phyloP scores from a whole-genome alignment of 2,797 vertebrate genomes.

The Enteromius thamalakanensis region DNA sequence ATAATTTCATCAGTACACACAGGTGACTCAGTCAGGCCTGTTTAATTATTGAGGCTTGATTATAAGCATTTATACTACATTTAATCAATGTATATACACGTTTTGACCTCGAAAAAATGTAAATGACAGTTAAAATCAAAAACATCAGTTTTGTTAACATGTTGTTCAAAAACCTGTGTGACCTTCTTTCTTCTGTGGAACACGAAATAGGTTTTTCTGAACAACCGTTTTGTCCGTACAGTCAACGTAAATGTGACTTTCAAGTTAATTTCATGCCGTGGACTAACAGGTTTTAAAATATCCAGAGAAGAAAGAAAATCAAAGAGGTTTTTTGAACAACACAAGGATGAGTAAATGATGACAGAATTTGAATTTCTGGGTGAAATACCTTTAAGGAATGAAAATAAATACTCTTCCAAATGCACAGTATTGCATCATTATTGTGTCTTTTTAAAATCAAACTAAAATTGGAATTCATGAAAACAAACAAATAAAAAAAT shows the following conservation, averaged over 20 bases:
- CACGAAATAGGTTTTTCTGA: not conserved
- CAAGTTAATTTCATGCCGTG: not conserved
- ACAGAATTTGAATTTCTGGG: not conserved
- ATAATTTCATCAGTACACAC: slow-evolving; percentile 13
- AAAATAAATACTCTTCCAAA: not conserved
- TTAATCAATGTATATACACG: not conserved
- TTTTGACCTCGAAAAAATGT: not conserved
- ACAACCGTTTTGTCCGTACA: not conserved
- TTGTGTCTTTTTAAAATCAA: not conserved
- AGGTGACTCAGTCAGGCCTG: not conserved
- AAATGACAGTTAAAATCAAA: not conserved
- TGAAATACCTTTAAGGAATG: slow-evolving; percentile 5
- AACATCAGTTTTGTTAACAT: not conserved
- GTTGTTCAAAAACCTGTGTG: not conserved
- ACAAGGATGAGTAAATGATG: not conserved
- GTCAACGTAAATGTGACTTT: not conserved
- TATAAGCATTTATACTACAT: not conserved
- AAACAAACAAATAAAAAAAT: not conserved
- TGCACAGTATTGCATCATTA: not conserved
- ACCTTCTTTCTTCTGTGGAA: not conserved
- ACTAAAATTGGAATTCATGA: not conserved
- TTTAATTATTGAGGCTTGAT: not conserved
- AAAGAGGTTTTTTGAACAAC: slow-evolving; percentile 4
- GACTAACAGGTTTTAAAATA: not conserved
- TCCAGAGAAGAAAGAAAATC: not conserved